Conservation (phyloP, 1,140 invertebrate species). For the Odontomachus brunneus region DNA sequence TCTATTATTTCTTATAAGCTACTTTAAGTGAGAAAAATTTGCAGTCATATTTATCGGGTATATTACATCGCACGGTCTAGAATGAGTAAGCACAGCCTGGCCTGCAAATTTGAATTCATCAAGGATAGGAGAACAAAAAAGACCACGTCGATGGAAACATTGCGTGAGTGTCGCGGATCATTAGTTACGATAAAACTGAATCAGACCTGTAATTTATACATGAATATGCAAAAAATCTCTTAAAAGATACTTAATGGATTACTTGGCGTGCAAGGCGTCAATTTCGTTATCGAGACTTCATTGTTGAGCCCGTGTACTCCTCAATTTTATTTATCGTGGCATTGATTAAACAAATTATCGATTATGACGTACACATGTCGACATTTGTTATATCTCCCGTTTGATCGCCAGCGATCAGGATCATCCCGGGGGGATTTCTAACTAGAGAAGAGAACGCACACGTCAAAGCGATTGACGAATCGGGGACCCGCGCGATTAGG, state of each 20-base stretch:
- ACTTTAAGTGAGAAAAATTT: too few relatives aligned
- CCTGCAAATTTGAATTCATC: too few relatives aligned
- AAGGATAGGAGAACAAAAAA: background rate
- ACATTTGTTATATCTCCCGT: background rate
- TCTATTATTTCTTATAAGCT: background rate
- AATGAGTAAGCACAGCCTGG: too few relatives aligned
- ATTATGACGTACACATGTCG: background rate
- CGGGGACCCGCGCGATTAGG: slow-evolving; percentile 42
- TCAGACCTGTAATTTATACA: background rate
- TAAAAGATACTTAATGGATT: slow-evolving; percentile 36
- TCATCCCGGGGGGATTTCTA: background rate
- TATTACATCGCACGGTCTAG: too few relatives aligned
- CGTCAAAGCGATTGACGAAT: slow-evolving; percentile 54
- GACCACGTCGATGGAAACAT: slow-evolving; percentile 1
- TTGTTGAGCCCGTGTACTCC: background rate
- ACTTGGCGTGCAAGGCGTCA: slow-evolving; percentile 11
- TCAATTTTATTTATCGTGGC: background rate
- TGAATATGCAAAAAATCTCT: slow-evolving; percentile 1
- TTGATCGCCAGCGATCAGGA: background rate
- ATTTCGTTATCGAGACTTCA: slow-evolving; percentile 7
- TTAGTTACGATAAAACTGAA: slow-evolving; percentile 18
- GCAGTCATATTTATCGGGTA: too few relatives aligned
- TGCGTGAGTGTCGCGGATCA: slow-evolving; percentile 15
- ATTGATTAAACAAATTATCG: slow-evolving; percentile 10
- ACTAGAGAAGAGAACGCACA: slow-evolving; percentile 8